Evolutionary conservation across 2,797 vertebrate species (phyloP), one percentile per base, ranked within the genome.

Genomic region (Characodon lateralis): DNA sequence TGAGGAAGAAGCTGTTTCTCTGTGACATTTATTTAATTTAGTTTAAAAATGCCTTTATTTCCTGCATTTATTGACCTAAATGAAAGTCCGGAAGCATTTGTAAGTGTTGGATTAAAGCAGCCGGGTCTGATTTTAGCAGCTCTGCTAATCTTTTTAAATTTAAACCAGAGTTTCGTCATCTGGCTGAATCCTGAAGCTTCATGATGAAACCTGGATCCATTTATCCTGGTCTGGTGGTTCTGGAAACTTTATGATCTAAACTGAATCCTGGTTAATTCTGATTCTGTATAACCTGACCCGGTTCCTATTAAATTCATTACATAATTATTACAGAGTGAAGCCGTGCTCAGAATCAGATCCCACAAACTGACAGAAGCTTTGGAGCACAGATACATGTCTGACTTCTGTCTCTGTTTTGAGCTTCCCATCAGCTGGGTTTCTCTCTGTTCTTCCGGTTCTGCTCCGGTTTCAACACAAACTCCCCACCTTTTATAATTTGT

Each of bases 91-190:
- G 58, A 59, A 26, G 24, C 0, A 12, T 59, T 58, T 14, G 58
- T 35, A 16, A 10, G 59, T 35, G 59, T 16, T 6, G 59, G 59
- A 31, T 63, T 16, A 63, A 63, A 63, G 28, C 59, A 63, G 28
- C 59, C 16, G 7, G 9, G 24, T 56, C 7, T 20, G 22, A 51
- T 71, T 28, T 53, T 51, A 51, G n/a, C 51, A 28, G 48, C 70
- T 31, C 46, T 31, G 46, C 41, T 71, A 71, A 53, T 28, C 70
- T 53, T 48, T 71, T 71, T 53, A 71, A 35, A 71, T 71, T 71
- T 53, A 56, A 53, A 26, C 69, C 46, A 18, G 31, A 3, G 31
- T 39, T 4, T 63, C 18, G 16, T 1, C 18, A 5, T 35, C 28
- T 24, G 2, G 14, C 18, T 20, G 18, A 53, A 18, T 53, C 51